phyloP scores from a whole-genome alignment of 2,888 invertebrate genomes.

The Meghimatium bilineatum region DNA sequence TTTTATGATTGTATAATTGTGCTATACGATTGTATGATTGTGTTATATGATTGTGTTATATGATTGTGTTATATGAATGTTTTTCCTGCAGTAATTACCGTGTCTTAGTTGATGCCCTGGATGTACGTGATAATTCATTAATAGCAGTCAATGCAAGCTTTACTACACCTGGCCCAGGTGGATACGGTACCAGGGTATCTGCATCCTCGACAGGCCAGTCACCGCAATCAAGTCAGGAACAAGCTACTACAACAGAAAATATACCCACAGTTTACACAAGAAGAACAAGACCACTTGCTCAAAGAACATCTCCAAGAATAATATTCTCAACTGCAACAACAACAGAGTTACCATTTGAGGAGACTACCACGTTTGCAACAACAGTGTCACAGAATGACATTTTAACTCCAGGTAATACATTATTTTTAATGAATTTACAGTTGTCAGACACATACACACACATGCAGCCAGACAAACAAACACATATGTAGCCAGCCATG shows the following conservation, averaged over 20 bases:
- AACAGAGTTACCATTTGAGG: background rate
- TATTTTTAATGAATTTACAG: background rate
- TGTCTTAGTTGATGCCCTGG: constrained; percentile 10
- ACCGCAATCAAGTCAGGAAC: background rate
- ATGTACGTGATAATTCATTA: background rate
- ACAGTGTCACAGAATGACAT: no score
- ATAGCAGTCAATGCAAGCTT: constrained; percentile 1
- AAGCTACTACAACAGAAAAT: background rate
- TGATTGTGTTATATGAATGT: no score
- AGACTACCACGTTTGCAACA: no score
- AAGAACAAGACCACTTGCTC: background rate
- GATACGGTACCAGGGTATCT: constrained; percentile 11
- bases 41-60: background rate
- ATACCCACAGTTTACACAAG: background rate
- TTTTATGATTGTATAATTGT: no score
- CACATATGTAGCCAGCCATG: background rate
- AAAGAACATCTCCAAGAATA: background rate
- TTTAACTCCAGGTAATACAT: no score
- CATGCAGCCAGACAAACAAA: background rate
- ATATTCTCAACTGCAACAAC: background rate
- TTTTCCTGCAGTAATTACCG: constrained; percentile 11
- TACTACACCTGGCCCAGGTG: background rate
- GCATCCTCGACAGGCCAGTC: background rate
- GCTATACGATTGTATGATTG: no score
- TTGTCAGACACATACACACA: background rate